A percentile compares a stretch with the other conserved stretches of the same genome.
phyloP scores from a whole-genome alignment of 1,140 invertebrate species.

The Contarinia nasturtii region DNA sequence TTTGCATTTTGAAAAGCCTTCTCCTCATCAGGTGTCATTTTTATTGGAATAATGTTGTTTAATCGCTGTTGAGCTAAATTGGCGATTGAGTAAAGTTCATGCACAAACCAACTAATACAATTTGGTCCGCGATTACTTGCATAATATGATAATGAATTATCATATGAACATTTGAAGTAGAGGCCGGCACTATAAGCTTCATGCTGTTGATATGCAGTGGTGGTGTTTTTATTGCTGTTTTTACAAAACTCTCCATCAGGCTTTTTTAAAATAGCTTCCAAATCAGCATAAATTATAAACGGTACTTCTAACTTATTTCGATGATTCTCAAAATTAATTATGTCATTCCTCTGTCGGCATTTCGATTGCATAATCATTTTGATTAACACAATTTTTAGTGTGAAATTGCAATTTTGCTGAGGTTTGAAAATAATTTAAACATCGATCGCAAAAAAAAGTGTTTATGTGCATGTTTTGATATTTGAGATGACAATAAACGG shows the following conservation, averaged over 20 bases:
- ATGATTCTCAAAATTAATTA: conserved; percentile 13
- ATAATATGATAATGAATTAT: conserved; percentile 16
- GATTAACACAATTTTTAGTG: no score
- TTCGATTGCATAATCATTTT: conserved; percentile 9
- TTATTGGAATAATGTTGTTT: no score
- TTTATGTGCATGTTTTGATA: conserved; percentile 8
- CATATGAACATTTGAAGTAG: conserved; percentile 19
- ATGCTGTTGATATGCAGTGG: conserved; percentile 15
- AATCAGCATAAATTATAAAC: conserved; percentile 19
- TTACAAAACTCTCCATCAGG: conserved; percentile 9
- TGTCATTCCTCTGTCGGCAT: conserved; percentile 5
- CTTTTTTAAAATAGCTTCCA: conserved; percentile 14
- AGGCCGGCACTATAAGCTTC: conserved; percentile 18
- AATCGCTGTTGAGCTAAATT: conserved; percentile 9
- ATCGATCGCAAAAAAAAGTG: conserved; percentile 15
- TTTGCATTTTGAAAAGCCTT: background rate
- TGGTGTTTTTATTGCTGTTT: no score
- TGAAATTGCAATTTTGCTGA: no score
- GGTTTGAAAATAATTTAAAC: conserved; percentile 11
- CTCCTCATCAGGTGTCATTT: no score
- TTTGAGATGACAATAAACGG: conserved; percentile 11
- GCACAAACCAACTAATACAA: conserved; percentile 15
- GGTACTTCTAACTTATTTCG: conserved; percentile 11
- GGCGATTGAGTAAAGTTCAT: conserved; percentile 9
- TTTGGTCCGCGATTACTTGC: conserved; percentile 11